phyloP scores from a whole-genome alignment of 2,888 invertebrate genomes.

The Sycophila texana region DNA sequence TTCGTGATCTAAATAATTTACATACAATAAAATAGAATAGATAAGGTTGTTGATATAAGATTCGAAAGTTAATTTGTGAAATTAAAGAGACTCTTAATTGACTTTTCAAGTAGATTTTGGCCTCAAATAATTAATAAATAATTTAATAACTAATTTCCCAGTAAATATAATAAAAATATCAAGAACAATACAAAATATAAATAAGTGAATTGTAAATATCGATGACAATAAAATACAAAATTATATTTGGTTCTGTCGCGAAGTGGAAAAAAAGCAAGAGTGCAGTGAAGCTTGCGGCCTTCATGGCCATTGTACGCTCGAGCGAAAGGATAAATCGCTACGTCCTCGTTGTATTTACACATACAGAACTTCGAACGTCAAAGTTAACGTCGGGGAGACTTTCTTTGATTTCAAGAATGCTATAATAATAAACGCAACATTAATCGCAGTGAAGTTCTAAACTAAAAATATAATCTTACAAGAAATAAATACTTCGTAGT shows the following conservation, averaged over 20 bases:
- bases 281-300: slow-evolving; percentile 49
- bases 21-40: no score
- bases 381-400: slow-evolving; percentile 47
- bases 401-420: slow-evolving; percentile 39
- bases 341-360: slow-evolving; percentile 60
- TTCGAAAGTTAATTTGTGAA: background rate
- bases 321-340: slow-evolving; percentile 60
- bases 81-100: no score
- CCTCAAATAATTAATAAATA: no score
- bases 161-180: no score
- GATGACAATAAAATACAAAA: slow-evolving; percentile 37
- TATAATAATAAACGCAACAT: slow-evolving; percentile 21
- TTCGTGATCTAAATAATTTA: background rate
- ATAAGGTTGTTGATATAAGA: no score
- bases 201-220: slow-evolving; percentile 22
- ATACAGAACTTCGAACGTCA: slow-evolving; percentile 54
- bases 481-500: slow-evolving; percentile 43
- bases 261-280: slow-evolving; percentile 36
- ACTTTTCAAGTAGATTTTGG: no score
- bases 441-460: slow-evolving; percentile 15
- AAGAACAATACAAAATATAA: no score
- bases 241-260: background rate
- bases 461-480: slow-evolving; percentile 12
- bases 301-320: slow-evolving; percentile 67
- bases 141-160: no score